A percentile compares a stretch with the other conserved stretches of the same genome.
phyloP scores from a whole-genome alignment of 1,140 invertebrate genomes.

The Eriosoma lanigerum region DNA sequence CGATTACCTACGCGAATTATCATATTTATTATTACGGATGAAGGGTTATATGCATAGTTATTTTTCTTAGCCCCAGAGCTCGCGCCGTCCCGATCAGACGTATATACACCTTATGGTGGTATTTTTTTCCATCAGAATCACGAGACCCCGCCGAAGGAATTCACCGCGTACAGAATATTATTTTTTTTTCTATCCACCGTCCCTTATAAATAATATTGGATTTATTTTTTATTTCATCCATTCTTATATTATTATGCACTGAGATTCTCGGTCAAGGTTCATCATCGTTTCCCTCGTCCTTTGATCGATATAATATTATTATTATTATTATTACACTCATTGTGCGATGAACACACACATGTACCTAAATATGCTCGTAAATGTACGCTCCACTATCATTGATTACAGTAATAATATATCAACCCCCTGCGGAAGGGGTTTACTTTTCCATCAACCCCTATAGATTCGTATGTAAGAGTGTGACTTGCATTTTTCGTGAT shows the following conservation, averaged over 20 bases:
- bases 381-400: constrained; percentile 8
- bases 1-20: too few species aligned
- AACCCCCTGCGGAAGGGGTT: constrained; percentile 31
- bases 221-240: too few species aligned
- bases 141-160: too few species aligned
- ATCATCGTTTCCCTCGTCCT: constrained; percentile 12
- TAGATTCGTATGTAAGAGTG: neutral
- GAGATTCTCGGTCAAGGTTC: constrained; percentile 31
- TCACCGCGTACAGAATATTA: neutral
- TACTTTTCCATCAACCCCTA: constrained; percentile 29
- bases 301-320: too few species aligned
- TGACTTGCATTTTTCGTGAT: constrained; percentile 16
- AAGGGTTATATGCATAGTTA: too few species aligned
- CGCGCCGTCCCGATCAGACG: too few species aligned
- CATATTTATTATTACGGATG: too few species aligned
- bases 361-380: neutral
- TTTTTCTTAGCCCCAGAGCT: too few species aligned
- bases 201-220: neutral
- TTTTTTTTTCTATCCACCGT: neutral
- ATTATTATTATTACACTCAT: constrained; percentile 9
- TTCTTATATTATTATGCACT: constrained; percentile 2
- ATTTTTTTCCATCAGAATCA: too few species aligned
- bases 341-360: constrained; percentile 8
- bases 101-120: too few species aligned
- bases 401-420: constrained; percentile 40